phyloP scores from a whole-genome alignment of 2,888 invertebrate species.

The Eristalinus sepulchralis region DNA sequence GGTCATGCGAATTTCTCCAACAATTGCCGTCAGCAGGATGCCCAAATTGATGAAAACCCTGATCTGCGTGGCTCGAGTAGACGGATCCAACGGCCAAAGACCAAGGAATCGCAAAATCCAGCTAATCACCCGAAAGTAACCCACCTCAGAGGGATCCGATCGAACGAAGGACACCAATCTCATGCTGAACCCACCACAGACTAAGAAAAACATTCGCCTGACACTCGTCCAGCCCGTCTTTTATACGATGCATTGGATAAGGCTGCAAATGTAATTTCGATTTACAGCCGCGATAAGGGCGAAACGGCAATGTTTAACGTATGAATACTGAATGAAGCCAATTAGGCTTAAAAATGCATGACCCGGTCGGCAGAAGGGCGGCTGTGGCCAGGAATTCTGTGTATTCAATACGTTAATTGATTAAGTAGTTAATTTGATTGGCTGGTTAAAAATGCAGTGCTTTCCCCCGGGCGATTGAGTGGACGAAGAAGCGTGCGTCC shows the following conservation, averaged over 20 bases:
- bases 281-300: background rate
- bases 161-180: background rate
- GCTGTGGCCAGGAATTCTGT: background rate
- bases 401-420: background rate
- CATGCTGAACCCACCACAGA: background rate
- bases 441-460: background rate
- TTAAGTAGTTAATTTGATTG: background rate
- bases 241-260: background rate
- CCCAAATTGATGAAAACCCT: slow-evolving; percentile 25
- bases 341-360: background rate
- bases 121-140: slow-evolving; percentile 27
- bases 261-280: background rate
- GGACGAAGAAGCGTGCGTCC: background rate
- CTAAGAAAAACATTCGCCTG: background rate
- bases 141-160: slow-evolving; percentile 23
- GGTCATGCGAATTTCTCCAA: slow-evolving; percentile 43
- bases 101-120: slow-evolving; percentile 27
- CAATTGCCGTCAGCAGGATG: slow-evolving; percentile 39
- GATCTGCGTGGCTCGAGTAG: background rate
- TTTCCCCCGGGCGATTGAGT: background rate
- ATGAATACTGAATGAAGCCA: background rate
- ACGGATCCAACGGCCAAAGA: slow-evolving; percentile 36
- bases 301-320: background rate
- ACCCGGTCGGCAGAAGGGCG: background rate
- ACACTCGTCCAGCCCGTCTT: no score